These are phyloP conservation scores for Cataglyphis rosenhaueri DNA, from an alignment of 2,888 invertebrate species.

Conservation along the genomic window DNA sequence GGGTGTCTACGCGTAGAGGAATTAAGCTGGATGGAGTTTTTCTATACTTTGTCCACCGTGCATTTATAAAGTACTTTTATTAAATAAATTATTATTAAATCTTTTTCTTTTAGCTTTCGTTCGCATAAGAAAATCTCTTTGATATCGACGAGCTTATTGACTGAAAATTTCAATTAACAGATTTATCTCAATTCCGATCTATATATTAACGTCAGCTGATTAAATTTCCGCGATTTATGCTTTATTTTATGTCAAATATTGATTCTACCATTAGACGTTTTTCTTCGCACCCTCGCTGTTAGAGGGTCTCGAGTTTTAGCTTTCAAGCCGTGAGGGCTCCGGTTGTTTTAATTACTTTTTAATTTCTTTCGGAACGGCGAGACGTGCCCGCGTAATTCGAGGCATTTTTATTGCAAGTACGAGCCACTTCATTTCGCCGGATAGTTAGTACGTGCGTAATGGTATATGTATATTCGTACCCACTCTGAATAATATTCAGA, in stretches of 20 bases:
- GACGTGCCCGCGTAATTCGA: conserved; percentile 79
- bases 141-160: not conserved
- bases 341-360: conserved; percentile 83
- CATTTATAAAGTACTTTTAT: not conserved
- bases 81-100: conserved; percentile 7
- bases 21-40: conserved; percentile 31
- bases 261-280: conserved; percentile 27
- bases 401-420: conserved; percentile 75
- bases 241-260: conserved; percentile 49
- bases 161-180: not conserved
- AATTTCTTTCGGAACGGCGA: conserved; percentile 81
- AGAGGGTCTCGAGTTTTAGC: conserved; percentile 17
- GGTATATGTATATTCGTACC: conserved; percentile 62
- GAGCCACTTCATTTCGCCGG: conserved; percentile 60
- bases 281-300: conserved; percentile 19
- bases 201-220: conserved; percentile 5
- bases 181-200: conserved; percentile 2
- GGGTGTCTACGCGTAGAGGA: not conserved
- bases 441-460: conserved; percentile 54
- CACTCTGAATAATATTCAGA: conserved; percentile 69
- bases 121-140: not conserved
- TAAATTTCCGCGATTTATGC: conserved; percentile 44
- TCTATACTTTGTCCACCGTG: not conserved
- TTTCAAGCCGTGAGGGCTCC: conserved; percentile 46
- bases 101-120: not conserved